These are phyloP conservation scores for Brachynemurus nebulosus DNA, from an alignment of 2,888 invertebrate genomes.

Conservation along the genomic window DNA sequence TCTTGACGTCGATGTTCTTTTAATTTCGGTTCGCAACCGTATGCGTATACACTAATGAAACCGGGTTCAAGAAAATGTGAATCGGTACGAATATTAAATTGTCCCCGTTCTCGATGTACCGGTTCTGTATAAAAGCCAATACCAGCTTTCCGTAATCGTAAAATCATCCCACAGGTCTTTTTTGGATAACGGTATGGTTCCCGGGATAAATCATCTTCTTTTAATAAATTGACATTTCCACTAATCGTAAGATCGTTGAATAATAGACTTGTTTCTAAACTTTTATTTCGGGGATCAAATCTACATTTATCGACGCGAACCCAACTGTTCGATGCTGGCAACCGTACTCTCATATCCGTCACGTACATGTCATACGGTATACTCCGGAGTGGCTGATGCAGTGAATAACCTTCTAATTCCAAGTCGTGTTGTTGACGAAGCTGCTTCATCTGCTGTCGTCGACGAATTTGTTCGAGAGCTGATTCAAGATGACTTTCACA, in stretches of 20 bases:
- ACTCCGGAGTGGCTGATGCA: conserved; percentile 46
- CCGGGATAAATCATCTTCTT: conserved; percentile 32
- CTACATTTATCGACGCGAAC: conserved; percentile 62
- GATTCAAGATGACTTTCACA: conserved; percentile 52
- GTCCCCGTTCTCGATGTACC: conserved; percentile 49
- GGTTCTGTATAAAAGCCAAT: conserved; percentile 66
- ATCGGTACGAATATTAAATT: conserved; percentile 61
- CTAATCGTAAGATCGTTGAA: conserved; percentile 71
- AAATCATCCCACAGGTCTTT: conserved; percentile 41
- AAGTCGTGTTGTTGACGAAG: conserved; percentile 24
- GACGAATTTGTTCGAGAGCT: conserved; percentile 50
- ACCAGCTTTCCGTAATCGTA: conserved; percentile 60
- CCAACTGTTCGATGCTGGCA: conserved; percentile 52
- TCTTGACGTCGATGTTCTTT: conserved; percentile 26
- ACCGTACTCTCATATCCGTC: conserved; percentile 51
- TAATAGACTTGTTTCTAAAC: conserved; percentile 58
- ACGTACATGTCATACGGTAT: conserved; percentile 56
- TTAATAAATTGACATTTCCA: conserved; percentile 51
- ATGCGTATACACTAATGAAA: conserved; percentile 73
- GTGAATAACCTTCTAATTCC: conserved; percentile 47
- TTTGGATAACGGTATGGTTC: conserved; percentile 24
- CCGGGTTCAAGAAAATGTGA: conserved; percentile 75
- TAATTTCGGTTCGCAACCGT: conserved; percentile 50
- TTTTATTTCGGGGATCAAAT: conserved; percentile 59
- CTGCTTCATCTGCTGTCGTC: conserved; percentile 40